A percentile compares a stretch with the other conserved stretches of the same genome.
Evolutionary conservation across 2,797 vertebrate species (phyloP).

Genomic region (Pipistrellus pipistrellus): DNA sequence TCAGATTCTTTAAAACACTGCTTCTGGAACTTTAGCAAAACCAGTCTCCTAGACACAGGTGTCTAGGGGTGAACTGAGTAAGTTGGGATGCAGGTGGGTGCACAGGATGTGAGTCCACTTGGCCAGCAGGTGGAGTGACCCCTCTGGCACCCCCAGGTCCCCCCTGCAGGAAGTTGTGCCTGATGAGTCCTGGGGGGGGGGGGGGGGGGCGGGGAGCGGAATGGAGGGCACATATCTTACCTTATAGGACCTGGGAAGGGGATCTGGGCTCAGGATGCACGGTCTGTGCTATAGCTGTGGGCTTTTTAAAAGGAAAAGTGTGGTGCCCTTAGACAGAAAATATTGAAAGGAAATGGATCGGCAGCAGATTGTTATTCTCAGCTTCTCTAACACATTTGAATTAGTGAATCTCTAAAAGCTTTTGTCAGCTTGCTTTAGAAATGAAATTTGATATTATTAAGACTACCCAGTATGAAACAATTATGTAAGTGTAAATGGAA

Average conservation of each 20-base stretch:
- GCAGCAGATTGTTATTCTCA: not conserved
- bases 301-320: not conserved
- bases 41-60: not conserved
- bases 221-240: not conserved
- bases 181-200: rapidly evolving
- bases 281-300: not conserved
- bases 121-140: rapidly evolving
- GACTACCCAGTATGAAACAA: conserved; percentile 56
- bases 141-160: not conserved
- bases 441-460: conserved; percentile 66
- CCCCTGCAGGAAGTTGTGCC: not conserved
- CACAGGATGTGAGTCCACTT: too few species aligned
- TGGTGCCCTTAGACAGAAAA: not conserved
- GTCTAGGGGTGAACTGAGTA: not conserved
- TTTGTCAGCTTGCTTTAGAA: conserved; percentile 66
- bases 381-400: conserved; percentile 48
- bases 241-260: too few species aligned
- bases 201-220: not conserved
- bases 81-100: too few species aligned
- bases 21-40: not conserved
- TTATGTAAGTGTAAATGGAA: conserved; percentile 30
- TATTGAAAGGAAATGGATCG: not conserved
- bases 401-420: conserved; percentile 47
- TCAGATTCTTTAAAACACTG: not conserved
- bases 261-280: rapidly evolving